Percentiles rank a stretch among this genome's conserved stretches.
These are phyloP conservation scores for Borostomias antarcticus DNA, from an alignment of 2,797 vertebrate genomes.

Conservation along the genomic window DNA sequence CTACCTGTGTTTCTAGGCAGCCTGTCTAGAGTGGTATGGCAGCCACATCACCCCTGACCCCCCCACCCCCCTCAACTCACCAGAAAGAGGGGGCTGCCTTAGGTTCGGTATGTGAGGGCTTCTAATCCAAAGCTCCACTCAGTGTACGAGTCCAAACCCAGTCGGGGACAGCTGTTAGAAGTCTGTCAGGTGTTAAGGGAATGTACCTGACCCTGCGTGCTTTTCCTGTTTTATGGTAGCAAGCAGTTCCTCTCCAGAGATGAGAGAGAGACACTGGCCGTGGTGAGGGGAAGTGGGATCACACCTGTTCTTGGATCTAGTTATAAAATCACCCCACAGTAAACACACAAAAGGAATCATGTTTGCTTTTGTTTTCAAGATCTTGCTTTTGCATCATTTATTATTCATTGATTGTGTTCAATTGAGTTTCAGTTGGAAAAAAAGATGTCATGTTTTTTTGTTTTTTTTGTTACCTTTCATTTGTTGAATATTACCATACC, in stretches of 20 bases:
- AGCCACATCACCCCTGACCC: conserved; percentile 58
- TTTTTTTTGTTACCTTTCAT: conserved; percentile 48
- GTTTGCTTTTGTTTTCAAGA: conserved; percentile 67
- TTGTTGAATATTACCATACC: conserved; percentile 59
- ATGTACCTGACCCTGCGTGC: conserved; percentile 53
- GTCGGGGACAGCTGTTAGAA: conserved; percentile 50
- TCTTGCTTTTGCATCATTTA: conserved; percentile 52
- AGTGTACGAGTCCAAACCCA: conserved; percentile 52
- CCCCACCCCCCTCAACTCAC: conserved; percentile 41
- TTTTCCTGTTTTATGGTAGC: conserved; percentile 56
- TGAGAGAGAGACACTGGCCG: conserved; percentile 33
- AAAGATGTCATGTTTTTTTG: conserved; percentile 11
- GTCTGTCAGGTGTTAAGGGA: conserved; percentile 52
- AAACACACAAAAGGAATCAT: conserved; percentile 68
- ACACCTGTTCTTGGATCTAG: conserved; percentile 48
- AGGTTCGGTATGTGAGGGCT: conserved; percentile 52
- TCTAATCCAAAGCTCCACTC: conserved; percentile 43
- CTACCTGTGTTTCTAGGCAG: conserved; percentile 60
- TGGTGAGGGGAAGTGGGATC: conserved; percentile 45
- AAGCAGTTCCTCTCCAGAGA: conserved; percentile 36
- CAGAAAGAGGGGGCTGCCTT: conserved; percentile 62
- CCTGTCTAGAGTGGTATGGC: conserved; percentile 65
- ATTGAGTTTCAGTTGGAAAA: conserved; percentile 54
- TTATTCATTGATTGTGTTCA: conserved; percentile 66
- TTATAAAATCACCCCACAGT: conserved; percentile 23